Base-by-base conservation (phyloP, 1,140 invertebrate species). In the Leucophenga varia region DNA sequence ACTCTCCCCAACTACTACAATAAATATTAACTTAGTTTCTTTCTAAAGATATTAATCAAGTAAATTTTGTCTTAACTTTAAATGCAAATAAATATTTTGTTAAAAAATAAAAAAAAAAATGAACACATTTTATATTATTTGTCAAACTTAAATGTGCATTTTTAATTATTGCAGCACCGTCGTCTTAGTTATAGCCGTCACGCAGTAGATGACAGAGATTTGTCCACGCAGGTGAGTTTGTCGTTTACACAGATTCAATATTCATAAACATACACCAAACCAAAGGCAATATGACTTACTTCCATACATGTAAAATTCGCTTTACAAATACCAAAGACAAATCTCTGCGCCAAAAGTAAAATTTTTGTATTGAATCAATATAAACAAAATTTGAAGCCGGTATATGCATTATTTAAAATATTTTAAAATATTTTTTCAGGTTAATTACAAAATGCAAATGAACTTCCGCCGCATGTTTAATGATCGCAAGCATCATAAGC, bases 391-490 rank as follows among this genome's bases (percentile, higher is more conserved):
- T n/a, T n/a, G n/a, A n/a, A n/a, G n/a, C n/a, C n/a, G n/a, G n/a
- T n/a, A n/a, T n/a, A n/a, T n/a, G n/a, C n/a, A n/a, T n/a, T n/a
- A n/a, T n/a, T n/a, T n/a, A n/a, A n/a, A n/a, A n/a, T n/a, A n/a
- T 30, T 32, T 20, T 47, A 30, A n/a, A n/a, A n/a, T n/a, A n/a
- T n/a, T 52, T 18, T 69, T 69, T n/a, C 34, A 83, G 78, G 88
- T 94, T 61, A 93, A 93, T 78, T 94, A 95, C 76, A 87, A 87
- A 72, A 90, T 91, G 77, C 90, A 93, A 76, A 88, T 93, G 83
- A 93, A 95, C 68, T 91, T 94, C 64, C 81, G 91, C 36, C 81
- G 90, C 14, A 81, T 93, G 75, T 86, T 93, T 22, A 75, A 75
- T 43, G 89, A 94, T 72, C 85, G 87, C 55, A 86, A 89, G 68